Percentiles rank a stretch among this genome's conserved stretches.
phyloP scores from a whole-genome alignment of 2,797 vertebrate species.

The Etheostoma nigrum region DNA sequence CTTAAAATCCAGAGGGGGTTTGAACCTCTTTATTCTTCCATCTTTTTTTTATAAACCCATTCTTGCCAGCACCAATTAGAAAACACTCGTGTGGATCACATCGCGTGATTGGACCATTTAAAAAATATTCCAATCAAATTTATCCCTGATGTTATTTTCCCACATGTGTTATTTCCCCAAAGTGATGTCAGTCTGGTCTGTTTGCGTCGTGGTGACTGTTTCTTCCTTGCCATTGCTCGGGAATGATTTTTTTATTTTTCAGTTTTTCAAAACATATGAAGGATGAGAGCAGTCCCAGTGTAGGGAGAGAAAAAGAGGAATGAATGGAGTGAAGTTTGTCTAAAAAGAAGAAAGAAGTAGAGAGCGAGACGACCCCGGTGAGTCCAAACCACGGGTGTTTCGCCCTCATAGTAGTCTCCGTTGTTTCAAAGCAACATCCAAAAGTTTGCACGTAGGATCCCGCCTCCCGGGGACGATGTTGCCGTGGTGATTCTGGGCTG shows the following conservation, averaged over 20 bases:
- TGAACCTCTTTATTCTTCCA: too few relatives aligned
- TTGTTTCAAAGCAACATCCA: constrained; percentile 45
- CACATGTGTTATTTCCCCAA: too few relatives aligned
- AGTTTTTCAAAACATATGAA: constrained; percentile 26
- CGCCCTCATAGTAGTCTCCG: constrained; percentile 61
- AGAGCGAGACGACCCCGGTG: constrained; percentile 12
- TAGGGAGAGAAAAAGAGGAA: constrained; percentile 40
- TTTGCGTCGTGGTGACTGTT: neutral
- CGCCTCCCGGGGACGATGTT: constrained; percentile 24
- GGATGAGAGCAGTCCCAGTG: constrained; percentile 16
- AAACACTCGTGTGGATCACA: neutral
- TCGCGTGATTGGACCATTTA: neutral
- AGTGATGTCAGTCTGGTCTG: neutral
- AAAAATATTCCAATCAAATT: constrained; percentile 11
- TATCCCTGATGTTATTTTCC: neutral
- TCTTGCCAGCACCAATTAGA: neutral
- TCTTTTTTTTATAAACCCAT: neutral
- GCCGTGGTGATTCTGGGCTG: constrained; percentile 40
- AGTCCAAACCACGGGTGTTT: constrained; percentile 47
- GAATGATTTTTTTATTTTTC: constrained; percentile 11
- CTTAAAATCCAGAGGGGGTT: constrained; percentile 10
- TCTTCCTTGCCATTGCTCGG: neutral
- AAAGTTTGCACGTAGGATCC: constrained; percentile 29
- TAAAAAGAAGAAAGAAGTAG: constrained; percentile 50
- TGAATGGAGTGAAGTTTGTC: constrained; percentile 52